Percentiles rank a stretch among this genome's conserved stretches.
Evolutionary conservation across 1,140 invertebrate genomes (phyloP).

Genomic region (Dendrolimus kikuchii): DNA sequence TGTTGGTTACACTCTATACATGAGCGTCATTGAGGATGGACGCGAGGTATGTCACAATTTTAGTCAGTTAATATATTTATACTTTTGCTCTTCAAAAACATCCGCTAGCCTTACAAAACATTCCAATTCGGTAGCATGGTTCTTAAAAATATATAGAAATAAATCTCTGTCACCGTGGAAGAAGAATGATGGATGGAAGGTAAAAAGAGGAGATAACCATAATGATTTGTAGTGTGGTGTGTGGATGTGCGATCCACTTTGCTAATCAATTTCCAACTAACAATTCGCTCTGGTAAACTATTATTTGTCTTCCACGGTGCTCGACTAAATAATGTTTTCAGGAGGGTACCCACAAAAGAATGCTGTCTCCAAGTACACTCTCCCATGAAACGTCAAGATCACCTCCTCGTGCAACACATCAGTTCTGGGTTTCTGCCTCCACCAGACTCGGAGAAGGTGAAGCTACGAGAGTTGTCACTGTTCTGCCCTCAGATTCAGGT

Average conservation of each 20-base stretch:
- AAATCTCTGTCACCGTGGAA: too few relatives aligned
- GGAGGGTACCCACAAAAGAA: constrained; percentile 80
- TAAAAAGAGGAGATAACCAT: too few relatives aligned
- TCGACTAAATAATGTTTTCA: constrained; percentile 14
- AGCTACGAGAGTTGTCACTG: constrained; percentile 82
- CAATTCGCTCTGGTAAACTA: too few relatives aligned
- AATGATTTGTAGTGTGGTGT: too few relatives aligned
- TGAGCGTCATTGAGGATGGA: constrained; percentile 83
- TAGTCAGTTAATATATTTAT: constrained; percentile 2
- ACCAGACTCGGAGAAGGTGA: constrained; percentile 87
- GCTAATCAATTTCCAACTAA: too few relatives aligned
- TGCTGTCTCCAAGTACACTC: constrained; percentile 76
- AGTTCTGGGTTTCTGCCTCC: constrained; percentile 87
- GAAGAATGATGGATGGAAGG: too few relatives aligned
- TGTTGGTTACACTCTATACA: constrained; percentile 86
- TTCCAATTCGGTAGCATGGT: too few relatives aligned
- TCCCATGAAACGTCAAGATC: constrained; percentile 82
- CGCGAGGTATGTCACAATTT: constrained; percentile 71
- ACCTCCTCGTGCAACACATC: constrained; percentile 80
- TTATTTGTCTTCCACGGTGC: background rate
- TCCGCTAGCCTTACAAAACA: background rate
- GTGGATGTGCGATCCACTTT: too few relatives aligned
- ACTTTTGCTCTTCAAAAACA: constrained; percentile 7
- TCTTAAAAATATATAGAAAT: too few relatives aligned
- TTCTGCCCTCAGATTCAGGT: constrained; percentile 85